A percentile compares a stretch with the other conserved stretches of the same genome.
These are phyloP conservation scores for Microcebus griseorufus DNA, from an alignment of 2,113 vertebrate genomes.

Conservation along the genomic window DNA sequence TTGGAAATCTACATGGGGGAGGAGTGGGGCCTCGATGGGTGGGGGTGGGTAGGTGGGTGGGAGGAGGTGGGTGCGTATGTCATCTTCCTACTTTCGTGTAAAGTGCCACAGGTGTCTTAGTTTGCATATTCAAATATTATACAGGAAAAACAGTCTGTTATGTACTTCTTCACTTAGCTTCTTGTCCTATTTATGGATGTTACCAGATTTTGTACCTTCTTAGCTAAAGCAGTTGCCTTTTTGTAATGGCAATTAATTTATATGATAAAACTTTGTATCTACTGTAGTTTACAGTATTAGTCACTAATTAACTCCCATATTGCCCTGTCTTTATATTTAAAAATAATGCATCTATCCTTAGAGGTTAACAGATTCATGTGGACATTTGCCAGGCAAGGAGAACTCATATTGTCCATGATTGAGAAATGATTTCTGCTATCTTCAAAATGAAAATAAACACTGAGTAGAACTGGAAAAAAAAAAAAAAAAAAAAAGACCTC, in stretches of 20 bases:
- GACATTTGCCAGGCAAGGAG: slow-evolving; percentile 78
- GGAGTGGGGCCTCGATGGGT: not conserved
- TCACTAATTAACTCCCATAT: slow-evolving; percentile 82
- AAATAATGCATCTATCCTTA: slow-evolving; percentile 79
- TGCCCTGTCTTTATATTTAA: slow-evolving; percentile 87
- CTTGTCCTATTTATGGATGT: slow-evolving; percentile 89
- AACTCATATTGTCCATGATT: slow-evolving; percentile 83
- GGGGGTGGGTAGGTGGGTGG: not conserved
- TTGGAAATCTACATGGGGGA: slow-evolving; percentile 74
- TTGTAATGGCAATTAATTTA: slow-evolving; percentile 90
- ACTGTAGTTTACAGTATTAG: slow-evolving; percentile 81
- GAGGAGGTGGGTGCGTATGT: slow-evolving; percentile 20
- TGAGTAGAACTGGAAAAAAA: slow-evolving; percentile 71
- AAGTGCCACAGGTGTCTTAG: slow-evolving; percentile 83
- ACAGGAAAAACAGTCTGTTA: slow-evolving; percentile 82
- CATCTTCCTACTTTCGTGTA: slow-evolving; percentile 79
- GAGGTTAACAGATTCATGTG: slow-evolving; percentile 77
- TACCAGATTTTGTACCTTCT: slow-evolving; percentile 87
- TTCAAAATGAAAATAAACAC: slow-evolving; percentile 85
- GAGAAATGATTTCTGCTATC: slow-evolving; percentile 85
- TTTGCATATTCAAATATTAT: slow-evolving; percentile 80
- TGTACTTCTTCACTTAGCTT: slow-evolving; percentile 84
- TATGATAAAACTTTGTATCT: slow-evolving; percentile 87
- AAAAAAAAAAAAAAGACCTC: no score
- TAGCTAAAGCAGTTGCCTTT: slow-evolving; percentile 88